These are phyloP conservation scores for Aproaerema taeniolella DNA, from an alignment of 2,888 invertebrate species.

Conservation along the genomic window DNA sequence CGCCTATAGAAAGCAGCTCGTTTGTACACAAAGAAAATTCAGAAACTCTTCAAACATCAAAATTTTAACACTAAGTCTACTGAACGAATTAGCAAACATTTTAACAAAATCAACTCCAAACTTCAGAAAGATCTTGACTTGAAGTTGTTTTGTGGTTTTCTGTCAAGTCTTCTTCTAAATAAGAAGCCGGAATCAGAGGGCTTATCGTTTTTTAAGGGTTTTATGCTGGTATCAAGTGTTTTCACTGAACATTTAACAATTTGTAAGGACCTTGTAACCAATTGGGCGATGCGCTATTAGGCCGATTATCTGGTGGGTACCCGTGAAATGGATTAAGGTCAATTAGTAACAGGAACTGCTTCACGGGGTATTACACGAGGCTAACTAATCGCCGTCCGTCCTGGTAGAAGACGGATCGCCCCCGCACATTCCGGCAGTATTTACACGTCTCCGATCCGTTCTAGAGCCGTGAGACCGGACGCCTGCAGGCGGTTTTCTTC, in stretches of 20 bases:
- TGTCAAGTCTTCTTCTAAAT: no score
- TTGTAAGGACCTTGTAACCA: slow-evolving; percentile 4
- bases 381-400: slow-evolving; percentile 37
- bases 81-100: slow-evolving; percentile 6
- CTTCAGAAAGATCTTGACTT: slow-evolving; percentile 2
- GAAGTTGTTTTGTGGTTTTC: slow-evolving; percentile 5
- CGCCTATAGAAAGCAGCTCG: slow-evolving; percentile 19
- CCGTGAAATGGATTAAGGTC: slow-evolving; percentile 38
- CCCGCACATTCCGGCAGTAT: slow-evolving; percentile 47
- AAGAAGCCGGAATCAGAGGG: neutral
- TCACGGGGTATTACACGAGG: slow-evolving; percentile 39
- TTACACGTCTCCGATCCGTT: slow-evolving; percentile 36
- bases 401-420: slow-evolving; percentile 40
- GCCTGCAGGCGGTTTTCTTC: slow-evolving; percentile 30
- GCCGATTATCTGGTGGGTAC: slow-evolving; percentile 16
- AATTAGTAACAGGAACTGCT: slow-evolving; percentile 45
- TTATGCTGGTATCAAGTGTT: neutral
- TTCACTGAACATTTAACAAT: neutral
- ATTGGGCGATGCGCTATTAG: slow-evolving; percentile 8
- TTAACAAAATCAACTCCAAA: slow-evolving; percentile 3
- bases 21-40: slow-evolving; percentile 6
- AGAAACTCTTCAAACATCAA: slow-evolving; percentile 3
- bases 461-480: slow-evolving; percentile 35
- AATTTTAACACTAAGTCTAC: neutral
- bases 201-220: neutral